Conservation (phyloP, 2,888 invertebrate species). For the Caradrina kadenii region DNA sequence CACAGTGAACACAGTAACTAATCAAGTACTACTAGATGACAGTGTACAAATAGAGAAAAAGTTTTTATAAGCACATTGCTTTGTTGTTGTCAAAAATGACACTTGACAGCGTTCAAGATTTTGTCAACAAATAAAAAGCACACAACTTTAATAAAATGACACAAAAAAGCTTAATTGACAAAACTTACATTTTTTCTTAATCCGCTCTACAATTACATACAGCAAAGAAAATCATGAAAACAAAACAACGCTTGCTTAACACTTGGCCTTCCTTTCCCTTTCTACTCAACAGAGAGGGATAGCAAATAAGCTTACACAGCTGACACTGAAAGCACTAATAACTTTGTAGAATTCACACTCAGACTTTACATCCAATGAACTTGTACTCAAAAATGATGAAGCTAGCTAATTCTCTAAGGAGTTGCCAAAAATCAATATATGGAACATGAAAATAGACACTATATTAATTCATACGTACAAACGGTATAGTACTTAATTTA, state of each 20-base stretch:
- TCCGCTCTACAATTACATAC: slow-evolving; percentile 77
- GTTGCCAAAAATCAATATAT: slow-evolving; percentile 72
- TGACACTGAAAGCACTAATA: slow-evolving; percentile 88
- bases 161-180: slow-evolving; percentile 55
- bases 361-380: slow-evolving; percentile 72
- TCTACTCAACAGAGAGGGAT: slow-evolving; percentile 81
- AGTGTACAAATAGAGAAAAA: slow-evolving; percentile 10
- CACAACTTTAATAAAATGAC: slow-evolving; percentile 10
- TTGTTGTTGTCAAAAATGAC: slow-evolving; percentile 32
- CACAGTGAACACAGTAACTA: slow-evolving; percentile 47
- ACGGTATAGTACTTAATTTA: slow-evolving; percentile 66
- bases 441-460: slow-evolving; percentile 64
- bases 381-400: slow-evolving; percentile 69
- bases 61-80: slow-evolving; percentile 15
- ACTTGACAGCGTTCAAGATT: slow-evolving; percentile 4
- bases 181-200: slow-evolving; percentile 84
- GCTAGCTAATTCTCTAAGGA: slow-evolving; percentile 69
- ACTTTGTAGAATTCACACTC: slow-evolving; percentile 84
- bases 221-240: slow-evolving; percentile 85
- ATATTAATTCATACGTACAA: slow-evolving; percentile 68
- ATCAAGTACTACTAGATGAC: slow-evolving; percentile 39
- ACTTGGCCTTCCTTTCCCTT: slow-evolving; percentile 85
- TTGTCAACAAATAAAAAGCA: slow-evolving; percentile 33
- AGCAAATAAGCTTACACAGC: slow-evolving; percentile 80
- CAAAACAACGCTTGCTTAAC: slow-evolving; percentile 82